A percentile compares a stretch with the other conserved stretches of the same genome.
phyloP scores from a whole-genome alignment of 2,113 vertebrate species.

The Tachuris rubrigastra region DNA sequence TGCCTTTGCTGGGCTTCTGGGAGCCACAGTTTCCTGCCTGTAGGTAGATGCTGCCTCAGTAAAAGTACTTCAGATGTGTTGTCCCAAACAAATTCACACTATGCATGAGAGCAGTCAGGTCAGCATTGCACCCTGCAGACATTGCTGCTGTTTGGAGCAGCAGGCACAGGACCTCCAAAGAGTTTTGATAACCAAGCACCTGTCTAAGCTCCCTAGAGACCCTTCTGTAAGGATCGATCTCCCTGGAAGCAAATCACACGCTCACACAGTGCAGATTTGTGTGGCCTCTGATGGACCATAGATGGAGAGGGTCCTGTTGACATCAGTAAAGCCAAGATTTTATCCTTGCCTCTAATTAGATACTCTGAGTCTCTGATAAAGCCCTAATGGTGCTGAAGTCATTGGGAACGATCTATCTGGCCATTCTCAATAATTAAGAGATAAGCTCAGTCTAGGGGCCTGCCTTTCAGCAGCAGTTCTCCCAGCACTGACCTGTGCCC shows the following conservation, averaged over 20 bases:
- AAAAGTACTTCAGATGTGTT: background rate
- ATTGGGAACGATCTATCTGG: background rate
- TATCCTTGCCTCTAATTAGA: background rate
- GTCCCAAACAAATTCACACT: background rate
- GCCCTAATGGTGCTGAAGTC: background rate
- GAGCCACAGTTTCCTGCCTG: background rate
- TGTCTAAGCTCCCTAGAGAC: background rate
- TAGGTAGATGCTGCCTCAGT: background rate
- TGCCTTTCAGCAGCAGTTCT: background rate
- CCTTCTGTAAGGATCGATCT: background rate
- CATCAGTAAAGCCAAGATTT: background rate
- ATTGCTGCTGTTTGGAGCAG: background rate
- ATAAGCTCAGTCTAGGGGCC: background rate
- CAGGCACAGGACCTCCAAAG: accelerated
- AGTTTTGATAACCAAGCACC: background rate
- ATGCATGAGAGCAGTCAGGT: background rate
- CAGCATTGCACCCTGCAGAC: accelerated
- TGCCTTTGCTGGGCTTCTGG: background rate
- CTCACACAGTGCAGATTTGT: background rate
- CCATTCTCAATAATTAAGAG: background rate
- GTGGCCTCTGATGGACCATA: accelerated
- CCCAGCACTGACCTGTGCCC: background rate
- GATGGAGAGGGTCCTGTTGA: background rate
- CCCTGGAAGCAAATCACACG: background rate
- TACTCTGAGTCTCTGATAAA: background rate